Percentiles rank a stretch among this genome's conserved stretches.
These are phyloP conservation scores for Leptopilina clavipes DNA, from an alignment of 1,140 invertebrate genomes.

Conservation along the genomic window DNA sequence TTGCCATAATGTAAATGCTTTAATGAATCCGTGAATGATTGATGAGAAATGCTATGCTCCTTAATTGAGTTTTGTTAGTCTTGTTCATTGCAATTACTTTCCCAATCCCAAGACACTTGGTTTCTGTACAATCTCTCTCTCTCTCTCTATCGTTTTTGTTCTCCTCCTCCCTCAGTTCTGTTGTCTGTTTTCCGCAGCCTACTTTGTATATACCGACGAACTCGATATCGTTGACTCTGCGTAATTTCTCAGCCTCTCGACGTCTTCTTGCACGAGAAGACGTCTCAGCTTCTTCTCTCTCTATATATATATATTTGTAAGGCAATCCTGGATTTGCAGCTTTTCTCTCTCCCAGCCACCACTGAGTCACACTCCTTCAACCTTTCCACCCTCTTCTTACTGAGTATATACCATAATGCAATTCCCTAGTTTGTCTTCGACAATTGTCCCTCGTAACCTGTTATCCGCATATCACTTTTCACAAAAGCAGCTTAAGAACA, in stretches of 20 bases:
- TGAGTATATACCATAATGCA: slow-evolving; percentile 46
- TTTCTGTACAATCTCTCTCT: neutral
- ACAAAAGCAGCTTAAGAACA: slow-evolving; percentile 36
- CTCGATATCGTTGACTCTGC: slow-evolving; percentile 23
- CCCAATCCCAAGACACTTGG: neutral
- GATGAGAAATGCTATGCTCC: neutral
- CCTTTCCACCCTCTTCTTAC: slow-evolving; percentile 26
- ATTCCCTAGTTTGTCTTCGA: slow-evolving; percentile 49
- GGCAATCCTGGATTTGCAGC: slow-evolving; percentile 46
- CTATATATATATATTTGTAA: neutral
- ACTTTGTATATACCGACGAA: slow-evolving; percentile 14
- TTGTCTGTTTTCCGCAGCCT: slow-evolving; percentile 20
- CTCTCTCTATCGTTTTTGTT: neutral
- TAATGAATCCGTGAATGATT: neutral
- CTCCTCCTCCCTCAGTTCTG: neutral
- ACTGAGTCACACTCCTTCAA: slow-evolving; percentile 36
- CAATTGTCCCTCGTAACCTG: slow-evolving; percentile 38
- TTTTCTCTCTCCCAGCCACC: slow-evolving; percentile 39
- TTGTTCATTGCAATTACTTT: slow-evolving; percentile 26
- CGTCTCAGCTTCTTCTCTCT: neutral
- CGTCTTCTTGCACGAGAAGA: slow-evolving; percentile 6
- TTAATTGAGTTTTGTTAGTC: slow-evolving; percentile 3
- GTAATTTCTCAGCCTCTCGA: slow-evolving; percentile 27
- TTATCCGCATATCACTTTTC: slow-evolving; percentile 39
- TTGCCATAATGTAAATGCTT: neutral